Base-by-base conservation (phyloP, 2,797 vertebrate genomes). In the Premnoplex brunnescens region DNA sequence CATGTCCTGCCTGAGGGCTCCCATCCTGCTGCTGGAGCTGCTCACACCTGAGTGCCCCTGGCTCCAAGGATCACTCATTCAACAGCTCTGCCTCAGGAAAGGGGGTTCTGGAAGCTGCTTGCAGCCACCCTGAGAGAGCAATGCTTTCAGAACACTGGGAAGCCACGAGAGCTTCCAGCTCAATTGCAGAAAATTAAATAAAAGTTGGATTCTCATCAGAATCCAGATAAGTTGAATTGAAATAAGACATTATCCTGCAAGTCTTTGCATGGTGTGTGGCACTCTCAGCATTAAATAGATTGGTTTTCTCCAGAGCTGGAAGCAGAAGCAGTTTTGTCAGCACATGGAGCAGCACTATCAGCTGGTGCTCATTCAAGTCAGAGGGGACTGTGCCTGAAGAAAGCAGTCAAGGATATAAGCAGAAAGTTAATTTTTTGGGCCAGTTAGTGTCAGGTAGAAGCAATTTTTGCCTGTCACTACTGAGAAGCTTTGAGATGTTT, bases 201-300 rank as follows among this genome's bases (percentile, higher is more conserved):
- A 36, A 93, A 89, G 41, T 36, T 85, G 73, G 46, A 67, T 80
- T 94, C 76, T 85, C 73, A 81, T 88, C 82, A 89, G 68, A 72
- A 92, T 58, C 32, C n/a, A 76, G 73, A 48, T 20, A 81, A 54
- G 24, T 10, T 30, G 41, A 89, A 89, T 75, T 89, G 68, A 92
- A 91, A 67, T 71, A 48, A 43, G 55, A 56, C 83, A 60, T 72
- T 68, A 83, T 5, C 64, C 76, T 72, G 43, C 85, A 85, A 89
- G 82, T 16, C 37, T 71, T 76, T 89, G 24, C 14, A 0, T 72
- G 58, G 54, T 84, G 58, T 83, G 79, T 55, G 82, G 82, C 34
- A 54, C 22, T 39, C 43, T 34, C 9, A n/a, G 22, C 39, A 87
- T 30, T 39, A 56, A 55, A 46, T 26, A 3, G 27, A 48, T 72